A percentile compares a stretch with the other conserved stretches of the same genome.
phyloP scores from a whole-genome alignment of 1,140 invertebrate genomes.

The Hermetia illucens region DNA sequence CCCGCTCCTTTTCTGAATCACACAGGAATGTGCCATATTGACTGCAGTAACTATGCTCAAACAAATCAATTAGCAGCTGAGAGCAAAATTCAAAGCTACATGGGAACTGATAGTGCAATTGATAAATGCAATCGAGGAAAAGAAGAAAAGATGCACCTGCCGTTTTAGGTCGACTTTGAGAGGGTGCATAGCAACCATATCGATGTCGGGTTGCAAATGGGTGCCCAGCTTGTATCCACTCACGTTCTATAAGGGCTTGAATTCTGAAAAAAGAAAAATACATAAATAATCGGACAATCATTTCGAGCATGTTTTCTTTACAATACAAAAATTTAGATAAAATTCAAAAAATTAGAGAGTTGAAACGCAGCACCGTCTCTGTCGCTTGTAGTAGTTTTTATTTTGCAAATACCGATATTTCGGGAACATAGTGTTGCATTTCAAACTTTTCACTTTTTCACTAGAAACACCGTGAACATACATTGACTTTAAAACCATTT shows the following conservation, averaged over 20 bases:
- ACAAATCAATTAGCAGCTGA: constrained; percentile 73
- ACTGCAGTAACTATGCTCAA: constrained; percentile 88
- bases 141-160: constrained; percentile 75
- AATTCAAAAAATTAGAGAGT: background rate
- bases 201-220: constrained; percentile 74
- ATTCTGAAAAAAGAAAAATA: constrained; percentile 34
- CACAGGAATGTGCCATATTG: constrained; percentile 89
- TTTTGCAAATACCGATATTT: too few relatives aligned
- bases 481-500: too few relatives aligned
- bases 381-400: too few relatives aligned
- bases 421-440: background rate
- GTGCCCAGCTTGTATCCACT: constrained; percentile 94
- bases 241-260: constrained; percentile 88
- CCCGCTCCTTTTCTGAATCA: constrained; percentile 77
- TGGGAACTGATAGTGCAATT: constrained; percentile 91
- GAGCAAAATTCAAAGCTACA: constrained; percentile 96
- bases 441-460: constrained; percentile 2
- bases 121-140: constrained; percentile 91
- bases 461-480: too few relatives aligned
- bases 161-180: constrained; percentile 32
- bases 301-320: background rate
- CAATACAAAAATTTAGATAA: background rate
- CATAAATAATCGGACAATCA: background rate
- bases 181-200: constrained; percentile 55
- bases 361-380: too few relatives aligned